Conservation (phyloP, 2,888 invertebrate species). For the Pachliopta kotzebuea region DNA sequence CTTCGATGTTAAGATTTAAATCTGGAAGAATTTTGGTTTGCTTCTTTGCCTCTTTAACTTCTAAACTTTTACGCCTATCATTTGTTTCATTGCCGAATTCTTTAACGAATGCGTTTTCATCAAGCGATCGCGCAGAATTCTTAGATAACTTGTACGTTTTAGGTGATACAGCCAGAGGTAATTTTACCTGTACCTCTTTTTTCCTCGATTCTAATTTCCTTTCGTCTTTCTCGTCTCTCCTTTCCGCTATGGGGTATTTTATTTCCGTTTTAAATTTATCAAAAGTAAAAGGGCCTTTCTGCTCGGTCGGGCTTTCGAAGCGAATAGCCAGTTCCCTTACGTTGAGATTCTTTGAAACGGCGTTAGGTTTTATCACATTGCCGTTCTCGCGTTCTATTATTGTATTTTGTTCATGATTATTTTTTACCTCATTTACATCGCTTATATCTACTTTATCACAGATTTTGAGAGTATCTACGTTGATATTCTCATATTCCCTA, state of each 20-base stretch:
- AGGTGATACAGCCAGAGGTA: constrained; percentile 83
- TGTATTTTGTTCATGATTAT: constrained; percentile 39
- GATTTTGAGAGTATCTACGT: constrained; percentile 58
- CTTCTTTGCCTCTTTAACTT: constrained; percentile 82
- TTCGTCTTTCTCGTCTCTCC: constrained; percentile 45
- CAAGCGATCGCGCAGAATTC: constrained; percentile 84
- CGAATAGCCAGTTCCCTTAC: constrained; percentile 83
- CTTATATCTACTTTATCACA: constrained; percentile 57
- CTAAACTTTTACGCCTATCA: constrained; percentile 82
- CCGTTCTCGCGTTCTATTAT: constrained; percentile 57
- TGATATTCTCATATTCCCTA: constrained; percentile 64
- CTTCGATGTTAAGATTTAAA: constrained; percentile 62
- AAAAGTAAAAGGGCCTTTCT: constrained; percentile 79
- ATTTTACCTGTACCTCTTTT: constrained; percentile 44
- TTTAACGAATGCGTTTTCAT: constrained; percentile 86
- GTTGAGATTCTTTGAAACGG: constrained; percentile 62
- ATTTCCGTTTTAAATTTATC: constrained; percentile 70
- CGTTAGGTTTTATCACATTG: constrained; percentile 49
- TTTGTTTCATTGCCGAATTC: constrained; percentile 79
- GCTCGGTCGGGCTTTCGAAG: constrained; percentile 83
- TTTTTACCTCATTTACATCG: constrained; percentile 34
- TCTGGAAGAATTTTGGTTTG: constrained; percentile 78
- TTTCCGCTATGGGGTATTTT: constrained; percentile 61
- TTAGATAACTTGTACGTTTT: constrained; percentile 80
- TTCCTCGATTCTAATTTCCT: constrained; percentile 47